Evolutionary conservation across 2,797 vertebrate species (phyloP).

Genomic region (Acrocephalus scirpaceus): DNA sequence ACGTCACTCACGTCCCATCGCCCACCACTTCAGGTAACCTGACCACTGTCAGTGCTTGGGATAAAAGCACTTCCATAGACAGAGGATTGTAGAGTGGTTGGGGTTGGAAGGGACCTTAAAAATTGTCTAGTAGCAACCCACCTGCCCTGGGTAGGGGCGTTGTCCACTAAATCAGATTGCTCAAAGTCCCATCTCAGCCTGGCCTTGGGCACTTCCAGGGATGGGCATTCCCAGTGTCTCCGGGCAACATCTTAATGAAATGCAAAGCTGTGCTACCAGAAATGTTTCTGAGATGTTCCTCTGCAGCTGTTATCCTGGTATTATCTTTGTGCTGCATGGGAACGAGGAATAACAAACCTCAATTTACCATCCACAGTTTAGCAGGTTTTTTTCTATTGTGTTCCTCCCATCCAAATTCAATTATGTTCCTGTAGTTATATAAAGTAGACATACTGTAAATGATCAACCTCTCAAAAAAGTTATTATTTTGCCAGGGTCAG

Average conservation of each 20-base stretch:
- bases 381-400: not conserved
- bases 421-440: not conserved
- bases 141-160: fast-evolving
- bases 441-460: not conserved
- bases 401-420: not conserved
- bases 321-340: not conserved
- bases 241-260: not conserved
- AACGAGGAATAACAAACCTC: not conserved
- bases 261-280: not conserved
- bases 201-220: not conserved
- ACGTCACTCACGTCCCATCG: conserved; percentile 93
- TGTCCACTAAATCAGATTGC: not conserved
- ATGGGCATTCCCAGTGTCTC: not conserved
- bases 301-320: not conserved
- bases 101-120: not conserved
- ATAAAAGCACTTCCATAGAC: not conserved
- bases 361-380: not conserved
- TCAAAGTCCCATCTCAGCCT: fast-evolving
- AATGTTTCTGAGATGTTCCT: not conserved
- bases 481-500: not conserved
- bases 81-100: fast-evolving
- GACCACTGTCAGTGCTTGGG: not conserved
- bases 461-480: not conserved
- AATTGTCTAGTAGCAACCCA: too few relatives aligned
- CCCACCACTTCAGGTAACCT: conserved; percentile 86